A percentile compares a stretch with the other conserved stretches of the same genome.
Conservation (phyloP, 2,888 invertebrate genomes). For the Ceriagrion tenellum region DNA sequence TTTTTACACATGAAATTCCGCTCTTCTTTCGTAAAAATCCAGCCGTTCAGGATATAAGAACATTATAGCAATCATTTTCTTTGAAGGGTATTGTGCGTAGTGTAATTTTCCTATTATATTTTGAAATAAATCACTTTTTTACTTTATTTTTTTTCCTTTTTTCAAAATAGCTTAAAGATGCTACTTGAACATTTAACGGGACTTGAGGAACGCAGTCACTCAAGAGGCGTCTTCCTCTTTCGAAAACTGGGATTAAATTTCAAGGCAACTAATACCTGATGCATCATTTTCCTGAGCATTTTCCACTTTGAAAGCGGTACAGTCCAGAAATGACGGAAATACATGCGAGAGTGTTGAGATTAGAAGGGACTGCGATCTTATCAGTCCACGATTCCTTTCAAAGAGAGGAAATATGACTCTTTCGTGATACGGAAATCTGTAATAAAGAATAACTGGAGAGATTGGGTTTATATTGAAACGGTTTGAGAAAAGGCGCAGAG, state of each 20-base stretch:
- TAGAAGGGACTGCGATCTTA: not conserved
- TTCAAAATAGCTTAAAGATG: too few species aligned
- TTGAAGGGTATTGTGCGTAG: too few species aligned
- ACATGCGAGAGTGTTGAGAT: not conserved
- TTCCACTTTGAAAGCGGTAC: not conserved
- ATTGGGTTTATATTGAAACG: not conserved
- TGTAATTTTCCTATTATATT: too few species aligned
- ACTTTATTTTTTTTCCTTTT: too few species aligned
- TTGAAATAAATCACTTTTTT: too few species aligned
- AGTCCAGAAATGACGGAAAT: not conserved
- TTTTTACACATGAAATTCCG: too few species aligned
- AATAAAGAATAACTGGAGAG: not conserved
- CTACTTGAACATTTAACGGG: not conserved
- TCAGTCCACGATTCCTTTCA: not conserved
- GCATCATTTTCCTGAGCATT: not conserved
- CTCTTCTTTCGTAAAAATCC: too few species aligned
- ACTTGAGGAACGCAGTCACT: not conserved
- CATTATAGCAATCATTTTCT: too few species aligned
- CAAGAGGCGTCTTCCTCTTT: not conserved
- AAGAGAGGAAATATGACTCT: not conserved
- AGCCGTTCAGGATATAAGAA: too few species aligned
- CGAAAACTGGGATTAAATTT: not conserved
- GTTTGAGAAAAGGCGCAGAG: not conserved
- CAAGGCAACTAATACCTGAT: not conserved
- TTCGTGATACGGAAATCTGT: not conserved